Evolutionary conservation across 2,888 invertebrate species (phyloP).

Genomic region (Acanthosepion pharaonis): DNA sequence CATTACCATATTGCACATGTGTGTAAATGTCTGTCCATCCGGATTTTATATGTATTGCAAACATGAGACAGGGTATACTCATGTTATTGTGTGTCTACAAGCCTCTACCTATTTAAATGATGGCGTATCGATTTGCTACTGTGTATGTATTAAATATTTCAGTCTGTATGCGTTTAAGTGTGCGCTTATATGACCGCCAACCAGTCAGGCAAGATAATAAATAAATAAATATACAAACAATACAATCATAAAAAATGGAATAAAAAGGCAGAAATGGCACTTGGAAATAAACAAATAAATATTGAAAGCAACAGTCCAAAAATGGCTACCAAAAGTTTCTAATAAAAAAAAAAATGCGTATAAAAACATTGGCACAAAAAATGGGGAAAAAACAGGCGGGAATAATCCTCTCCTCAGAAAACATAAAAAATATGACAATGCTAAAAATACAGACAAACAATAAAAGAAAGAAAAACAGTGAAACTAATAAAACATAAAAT

Average conservation of each 20-base stretch:
- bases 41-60: not conserved
- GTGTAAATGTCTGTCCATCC: not conserved
- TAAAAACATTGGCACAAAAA: not conserved
- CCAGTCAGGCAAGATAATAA: not conserved
- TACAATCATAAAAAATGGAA: not conserved
- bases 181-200: not conserved
- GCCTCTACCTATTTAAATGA: not conserved
- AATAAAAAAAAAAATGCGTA: not conserved
- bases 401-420: not conserved
- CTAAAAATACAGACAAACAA: not conserved
- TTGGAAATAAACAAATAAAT: conserved; percentile 33
- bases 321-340: not conserved
- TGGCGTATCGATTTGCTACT: not conserved
- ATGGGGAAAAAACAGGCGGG: not conserved
- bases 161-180: not conserved
- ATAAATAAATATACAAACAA: not conserved
- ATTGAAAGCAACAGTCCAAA: conserved; percentile 22
- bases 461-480: not conserved
- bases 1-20: not conserved
- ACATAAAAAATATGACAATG: not conserved
- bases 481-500: not conserved
- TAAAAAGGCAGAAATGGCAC: not conserved
- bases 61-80: not conserved
- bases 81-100: not conserved
- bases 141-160: not conserved